Conservation (phyloP, 2,888 invertebrate species). For the Tenthredo livida region DNA sequence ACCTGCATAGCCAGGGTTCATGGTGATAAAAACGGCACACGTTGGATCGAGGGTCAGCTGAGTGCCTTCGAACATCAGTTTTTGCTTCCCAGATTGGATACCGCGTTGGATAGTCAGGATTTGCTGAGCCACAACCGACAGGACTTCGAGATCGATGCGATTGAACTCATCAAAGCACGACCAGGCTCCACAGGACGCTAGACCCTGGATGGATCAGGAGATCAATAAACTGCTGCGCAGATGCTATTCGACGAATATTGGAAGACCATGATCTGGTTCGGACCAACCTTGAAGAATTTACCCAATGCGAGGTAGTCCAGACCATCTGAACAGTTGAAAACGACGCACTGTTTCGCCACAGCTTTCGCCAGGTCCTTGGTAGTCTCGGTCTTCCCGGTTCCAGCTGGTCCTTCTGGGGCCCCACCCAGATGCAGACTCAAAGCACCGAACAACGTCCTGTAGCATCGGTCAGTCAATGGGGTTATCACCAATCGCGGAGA, state of each 20-base stretch:
- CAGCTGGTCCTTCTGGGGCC: conserved; percentile 81
- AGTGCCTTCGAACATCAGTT: conserved; percentile 81
- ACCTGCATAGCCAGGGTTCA: conserved; percentile 83
- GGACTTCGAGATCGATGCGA: conserved; percentile 82
- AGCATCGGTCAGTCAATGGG: conserved; percentile 95
- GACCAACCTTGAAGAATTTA: conserved; percentile 80
- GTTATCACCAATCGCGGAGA: conserved; percentile 94
- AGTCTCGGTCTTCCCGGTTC: conserved; percentile 83
- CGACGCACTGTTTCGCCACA: conserved; percentile 84
- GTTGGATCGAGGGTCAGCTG: conserved; percentile 80
- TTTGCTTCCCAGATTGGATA: conserved; percentile 77
- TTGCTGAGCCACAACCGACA: conserved; percentile 84
- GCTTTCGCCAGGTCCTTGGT: conserved; percentile 85
- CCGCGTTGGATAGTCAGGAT: conserved; percentile 82
- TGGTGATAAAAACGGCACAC: conserved; percentile 82
- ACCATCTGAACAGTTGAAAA: conserved; percentile 85
- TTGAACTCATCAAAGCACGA: conserved; percentile 84
- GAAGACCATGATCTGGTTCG: not conserved
- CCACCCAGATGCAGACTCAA: conserved; percentile 81
- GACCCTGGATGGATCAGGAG: conserved; percentile 73
- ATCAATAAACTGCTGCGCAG: not conserved
- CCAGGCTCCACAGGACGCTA: conserved; percentile 82
- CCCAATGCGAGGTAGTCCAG: conserved; percentile 84
- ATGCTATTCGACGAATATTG: not conserved
- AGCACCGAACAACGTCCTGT: conserved; percentile 83